Conservation (phyloP, 2,113 vertebrate species). For the Tyto alba region DNA sequence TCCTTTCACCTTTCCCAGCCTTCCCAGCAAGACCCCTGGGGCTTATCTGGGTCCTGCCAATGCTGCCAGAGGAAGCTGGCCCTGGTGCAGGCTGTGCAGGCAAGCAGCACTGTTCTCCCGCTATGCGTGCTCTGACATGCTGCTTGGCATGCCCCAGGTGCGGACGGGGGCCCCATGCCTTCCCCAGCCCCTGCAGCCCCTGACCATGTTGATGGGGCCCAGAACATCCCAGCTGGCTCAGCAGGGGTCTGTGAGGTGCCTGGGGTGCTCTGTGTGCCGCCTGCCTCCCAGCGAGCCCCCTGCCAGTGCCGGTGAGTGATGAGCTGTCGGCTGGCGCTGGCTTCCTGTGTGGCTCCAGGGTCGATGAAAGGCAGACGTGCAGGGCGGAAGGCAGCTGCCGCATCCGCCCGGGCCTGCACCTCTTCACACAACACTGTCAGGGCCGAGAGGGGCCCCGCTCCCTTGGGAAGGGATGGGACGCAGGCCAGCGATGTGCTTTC, state of each 20-base stretch:
- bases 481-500: accelerated
- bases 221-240: not conserved
- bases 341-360: not conserved
- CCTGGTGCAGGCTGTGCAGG: not conserved
- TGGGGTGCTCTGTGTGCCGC: not conserved
- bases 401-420: not conserved
- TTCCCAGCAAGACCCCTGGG: not conserved
- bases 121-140: not conserved
- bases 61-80: not conserved
- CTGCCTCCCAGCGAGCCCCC: not conserved
- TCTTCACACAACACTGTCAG: not conserved
- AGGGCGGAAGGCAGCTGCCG: accelerated
- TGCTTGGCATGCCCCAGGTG: not conserved
- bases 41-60: accelerated
- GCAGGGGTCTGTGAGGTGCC: not conserved
- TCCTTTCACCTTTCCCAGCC: not conserved
- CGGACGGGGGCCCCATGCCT: not conserved
- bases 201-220: accelerated
- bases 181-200: not conserved
- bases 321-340: not conserved
- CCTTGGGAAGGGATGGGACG: not conserved
- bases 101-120: not conserved
- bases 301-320: accelerated
- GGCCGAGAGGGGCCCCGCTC: not conserved
- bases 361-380: not conserved